Percentiles rank a stretch among this genome's conserved stretches.
Evolutionary conservation across 2,797 vertebrate genomes (phyloP).

Genomic region (Nannoperca australis): DNA sequence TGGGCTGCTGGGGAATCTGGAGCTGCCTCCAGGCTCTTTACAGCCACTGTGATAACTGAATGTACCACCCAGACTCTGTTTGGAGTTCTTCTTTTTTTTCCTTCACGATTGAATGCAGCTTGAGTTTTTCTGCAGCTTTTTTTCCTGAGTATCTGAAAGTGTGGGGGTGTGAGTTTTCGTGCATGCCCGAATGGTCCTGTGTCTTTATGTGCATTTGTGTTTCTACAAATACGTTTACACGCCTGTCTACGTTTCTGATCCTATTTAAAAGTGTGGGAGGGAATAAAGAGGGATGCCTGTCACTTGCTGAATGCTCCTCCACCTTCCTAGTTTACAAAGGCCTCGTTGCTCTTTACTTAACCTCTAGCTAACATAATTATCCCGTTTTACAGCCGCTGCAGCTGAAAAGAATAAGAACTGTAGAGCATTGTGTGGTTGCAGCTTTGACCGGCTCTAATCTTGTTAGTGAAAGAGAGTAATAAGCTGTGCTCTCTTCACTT

Average conservation of each 20-base stretch:
- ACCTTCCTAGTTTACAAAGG: constrained; percentile 49
- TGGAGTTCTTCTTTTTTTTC: background rate
- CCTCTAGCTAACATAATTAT: constrained; percentile 57
- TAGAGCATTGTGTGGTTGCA: constrained; percentile 52
- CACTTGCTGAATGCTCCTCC: constrained; percentile 55
- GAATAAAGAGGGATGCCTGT: constrained; percentile 31
- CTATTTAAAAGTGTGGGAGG: constrained; percentile 16
- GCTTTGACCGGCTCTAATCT: constrained; percentile 57
- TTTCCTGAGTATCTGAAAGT: background rate
- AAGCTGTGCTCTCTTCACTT: constrained; percentile 32
- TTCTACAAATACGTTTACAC: constrained; percentile 23
- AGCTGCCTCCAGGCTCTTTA: constrained; percentile 43
- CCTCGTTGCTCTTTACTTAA: constrained; percentile 35
- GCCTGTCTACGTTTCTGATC: constrained; percentile 20
- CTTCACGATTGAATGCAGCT: constrained; percentile 8
- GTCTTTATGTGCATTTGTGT: background rate
- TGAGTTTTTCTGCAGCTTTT: background rate
- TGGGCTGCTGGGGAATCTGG: constrained; percentile 33
- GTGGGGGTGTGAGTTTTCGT: background rate
- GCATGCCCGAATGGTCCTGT: background rate
- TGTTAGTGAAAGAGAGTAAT: constrained; percentile 58
- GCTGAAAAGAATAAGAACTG: constrained; percentile 38
- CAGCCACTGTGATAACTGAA: constrained; percentile 33
- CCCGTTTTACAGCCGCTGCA: constrained; percentile 52
- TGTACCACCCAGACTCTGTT: constrained; percentile 35